Percentiles rank a stretch among this genome's conserved stretches.
Evolutionary conservation across 2,888 invertebrate genomes (phyloP).

Genomic region (Slavum lentiscoides): DNA sequence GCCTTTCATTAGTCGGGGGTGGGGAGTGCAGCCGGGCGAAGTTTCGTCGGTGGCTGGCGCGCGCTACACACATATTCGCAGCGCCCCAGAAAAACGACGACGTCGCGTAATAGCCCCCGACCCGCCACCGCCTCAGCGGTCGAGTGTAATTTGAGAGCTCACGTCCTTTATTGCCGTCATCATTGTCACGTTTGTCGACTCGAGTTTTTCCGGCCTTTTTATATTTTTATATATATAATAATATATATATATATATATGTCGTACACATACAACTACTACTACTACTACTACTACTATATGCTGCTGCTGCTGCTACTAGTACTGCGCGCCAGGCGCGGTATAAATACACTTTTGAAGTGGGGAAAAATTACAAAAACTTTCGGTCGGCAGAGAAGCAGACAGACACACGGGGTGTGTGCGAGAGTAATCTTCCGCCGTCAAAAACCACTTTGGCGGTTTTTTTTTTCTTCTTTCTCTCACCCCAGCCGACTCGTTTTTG

Average conservation of each 20-base stretch:
- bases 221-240: background rate
- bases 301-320: no score
- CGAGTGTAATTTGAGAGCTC: constrained; percentile 26
- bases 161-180: constrained; percentile 35
- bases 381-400: background rate
- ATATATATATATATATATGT: background rate
- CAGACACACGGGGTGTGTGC: no score
- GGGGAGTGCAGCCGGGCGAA: no score
- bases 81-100: background rate
- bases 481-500: background rate
- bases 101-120: constrained; percentile 6
- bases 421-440: constrained; percentile 36
- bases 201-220: constrained; percentile 32
- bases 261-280: background rate
- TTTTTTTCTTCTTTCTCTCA: background rate
- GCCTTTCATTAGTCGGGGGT: no score
- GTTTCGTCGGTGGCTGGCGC: no score
- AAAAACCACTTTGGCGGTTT: constrained; percentile 40
- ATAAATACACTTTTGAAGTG: background rate
- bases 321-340: no score
- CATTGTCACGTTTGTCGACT: constrained; percentile 49
- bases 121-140: background rate
- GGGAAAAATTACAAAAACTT: constrained; percentile 33
- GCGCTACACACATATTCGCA: no score
- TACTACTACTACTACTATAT: no score